These are phyloP conservation scores for Cheilosia impressa DNA, from an alignment of 2,888 invertebrate species.

Conservation along the genomic window DNA sequence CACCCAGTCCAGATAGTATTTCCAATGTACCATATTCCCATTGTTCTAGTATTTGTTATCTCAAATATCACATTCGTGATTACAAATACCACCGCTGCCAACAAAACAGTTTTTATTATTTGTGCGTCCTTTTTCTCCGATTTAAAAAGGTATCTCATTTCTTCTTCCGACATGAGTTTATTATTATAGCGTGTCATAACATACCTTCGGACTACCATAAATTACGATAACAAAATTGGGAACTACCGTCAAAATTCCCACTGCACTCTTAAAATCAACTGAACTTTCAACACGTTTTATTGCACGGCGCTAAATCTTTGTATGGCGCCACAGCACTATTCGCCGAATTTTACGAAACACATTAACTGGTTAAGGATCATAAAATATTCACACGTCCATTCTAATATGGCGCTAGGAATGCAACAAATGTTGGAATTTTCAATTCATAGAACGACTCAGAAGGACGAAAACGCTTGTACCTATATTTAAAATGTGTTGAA, in stretches of 20 bases:
- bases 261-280: background rate
- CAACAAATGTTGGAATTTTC: slow-evolving; percentile 22
- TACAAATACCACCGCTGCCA: background rate
- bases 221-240: background rate
- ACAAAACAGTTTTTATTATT: too few species aligned
- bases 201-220: background rate
- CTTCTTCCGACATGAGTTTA: slow-evolving; percentile 11
- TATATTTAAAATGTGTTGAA: background rate
- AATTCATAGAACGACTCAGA: slow-evolving; percentile 7
- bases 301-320: slow-evolving; percentile 33
- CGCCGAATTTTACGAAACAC: background rate
- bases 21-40: background rate
- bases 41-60: background rate
- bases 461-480: background rate
- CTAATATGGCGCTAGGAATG: slow-evolving; percentile 33
- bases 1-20: too few species aligned
- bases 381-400: slow-evolving; percentile 33
- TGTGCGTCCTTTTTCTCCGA: too few species aligned
- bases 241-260: slow-evolving; percentile 15
- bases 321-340: background rate
- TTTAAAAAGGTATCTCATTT: background rate
- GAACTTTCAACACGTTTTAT: slow-evolving; percentile 34
- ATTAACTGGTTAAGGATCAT: slow-evolving; percentile 21
- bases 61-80: background rate
- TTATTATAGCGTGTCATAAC: slow-evolving; percentile 11